Conservation (phyloP, 1,140 invertebrate species). For the Euura lappo region DNA sequence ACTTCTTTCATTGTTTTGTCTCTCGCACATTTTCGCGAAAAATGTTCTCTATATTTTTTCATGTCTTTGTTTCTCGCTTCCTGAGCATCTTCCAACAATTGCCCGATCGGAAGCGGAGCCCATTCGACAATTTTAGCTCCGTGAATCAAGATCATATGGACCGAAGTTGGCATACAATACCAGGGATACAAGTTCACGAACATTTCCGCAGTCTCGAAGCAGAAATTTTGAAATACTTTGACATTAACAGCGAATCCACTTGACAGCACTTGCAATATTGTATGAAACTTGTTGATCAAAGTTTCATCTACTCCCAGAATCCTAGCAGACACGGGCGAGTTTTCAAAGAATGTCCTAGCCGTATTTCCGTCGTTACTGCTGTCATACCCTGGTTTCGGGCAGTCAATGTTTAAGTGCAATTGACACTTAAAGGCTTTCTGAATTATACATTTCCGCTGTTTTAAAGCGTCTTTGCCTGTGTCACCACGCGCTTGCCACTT, state of each 20-base stretch:
- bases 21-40: constrained; percentile 32
- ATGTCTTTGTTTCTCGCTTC: constrained; percentile 11
- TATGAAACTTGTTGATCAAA: constrained; percentile 28
- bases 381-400: constrained; percentile 18
- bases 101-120: not conserved
- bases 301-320: constrained; percentile 7
- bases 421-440: constrained; percentile 18
- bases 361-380: constrained; percentile 45
- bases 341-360: constrained; percentile 38
- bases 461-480: constrained; percentile 18
- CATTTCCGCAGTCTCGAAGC: too few species aligned
- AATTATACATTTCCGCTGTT: constrained; percentile 19
- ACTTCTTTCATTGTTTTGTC: constrained; percentile 33
- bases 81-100: too few species aligned
- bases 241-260: constrained; percentile 23
- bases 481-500: constrained; percentile 8
- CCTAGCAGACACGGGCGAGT: constrained; percentile 9
- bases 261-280: constrained; percentile 24
- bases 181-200: too few species aligned
- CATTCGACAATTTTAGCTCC: constrained; percentile 30
- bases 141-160: constrained; percentile 40
- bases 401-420: not conserved
- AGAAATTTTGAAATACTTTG: constrained; percentile 24
- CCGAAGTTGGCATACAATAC: not conserved
- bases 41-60: constrained; percentile 30